phyloP scores from a whole-genome alignment of 2,888 invertebrate genomes.

The Malacosoma neustria region DNA sequence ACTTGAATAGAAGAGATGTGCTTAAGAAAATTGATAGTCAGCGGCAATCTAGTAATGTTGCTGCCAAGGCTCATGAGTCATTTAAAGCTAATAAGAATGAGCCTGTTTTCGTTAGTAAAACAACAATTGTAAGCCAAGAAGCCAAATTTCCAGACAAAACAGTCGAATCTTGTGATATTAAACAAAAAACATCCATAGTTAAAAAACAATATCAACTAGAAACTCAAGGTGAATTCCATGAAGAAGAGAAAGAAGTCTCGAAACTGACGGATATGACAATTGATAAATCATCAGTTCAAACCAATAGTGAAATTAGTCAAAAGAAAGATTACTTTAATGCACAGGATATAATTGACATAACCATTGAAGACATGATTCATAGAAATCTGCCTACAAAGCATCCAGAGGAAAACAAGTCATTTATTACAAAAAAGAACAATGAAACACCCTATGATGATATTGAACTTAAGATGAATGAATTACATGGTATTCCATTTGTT shows the following conservation, averaged over 20 bases:
- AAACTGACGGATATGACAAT: background rate
- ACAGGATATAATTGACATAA: slow-evolving; percentile 58
- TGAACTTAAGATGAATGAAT: slow-evolving; percentile 65
- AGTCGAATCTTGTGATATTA: slow-evolving; percentile 14
- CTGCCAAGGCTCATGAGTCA: slow-evolving; percentile 38
- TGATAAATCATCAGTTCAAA: background rate
- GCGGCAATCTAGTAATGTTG: slow-evolving; percentile 40
- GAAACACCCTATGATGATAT: slow-evolving; percentile 40
- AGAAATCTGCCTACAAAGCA: slow-evolving; percentile 32
- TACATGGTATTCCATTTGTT: slow-evolving; percentile 57
- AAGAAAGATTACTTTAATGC: slow-evolving; percentile 41
- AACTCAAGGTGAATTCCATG: slow-evolving; percentile 5
- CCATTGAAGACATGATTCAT: slow-evolving; percentile 59
- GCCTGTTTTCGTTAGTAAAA: slow-evolving; percentile 41
- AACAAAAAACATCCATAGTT: slow-evolving; percentile 11
- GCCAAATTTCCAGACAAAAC: slow-evolving; percentile 19
- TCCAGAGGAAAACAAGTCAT: slow-evolving; percentile 26
- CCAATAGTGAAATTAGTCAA: slow-evolving; percentile 13
- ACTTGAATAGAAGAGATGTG: slow-evolving; percentile 60
- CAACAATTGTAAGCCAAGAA: slow-evolving; percentile 14
- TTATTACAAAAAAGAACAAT: slow-evolving; percentile 7
- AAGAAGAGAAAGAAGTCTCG: background rate
- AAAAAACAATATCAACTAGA: slow-evolving; percentile 17
- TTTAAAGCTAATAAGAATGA: slow-evolving; percentile 40
- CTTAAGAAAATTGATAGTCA: slow-evolving; percentile 61